phyloP scores from a whole-genome alignment of 37 sponge, comb jelly and placozoan genomes.

The Chondrilla cf. caribensis region DNA sequence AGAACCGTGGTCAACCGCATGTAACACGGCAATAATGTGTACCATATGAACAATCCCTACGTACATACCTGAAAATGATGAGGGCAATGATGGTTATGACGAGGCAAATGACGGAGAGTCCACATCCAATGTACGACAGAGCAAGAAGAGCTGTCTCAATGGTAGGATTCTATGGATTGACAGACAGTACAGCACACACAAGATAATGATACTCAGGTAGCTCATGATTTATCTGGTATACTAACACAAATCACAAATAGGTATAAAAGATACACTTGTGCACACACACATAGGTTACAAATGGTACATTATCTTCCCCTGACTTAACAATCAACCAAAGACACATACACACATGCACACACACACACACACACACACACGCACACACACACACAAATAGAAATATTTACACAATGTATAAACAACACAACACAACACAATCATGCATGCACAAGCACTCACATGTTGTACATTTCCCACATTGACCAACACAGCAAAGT shows the following conservation, averaged over 20 bases:
- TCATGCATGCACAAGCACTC: too few relatives aligned
- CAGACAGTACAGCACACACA: neutral
- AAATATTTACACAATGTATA: too few relatives aligned
- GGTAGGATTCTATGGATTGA: neutral
- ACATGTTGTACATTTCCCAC: neutral
- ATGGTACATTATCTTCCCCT: too few relatives aligned
- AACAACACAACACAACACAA: too few relatives aligned
- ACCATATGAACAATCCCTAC: neutral
- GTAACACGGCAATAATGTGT: too few relatives aligned
- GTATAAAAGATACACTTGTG: neutral
- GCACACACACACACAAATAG: too few relatives aligned
- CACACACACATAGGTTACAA: too few relatives aligned
- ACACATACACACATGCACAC: too few relatives aligned
- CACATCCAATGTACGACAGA: constrained; percentile 65
- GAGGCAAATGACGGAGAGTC: constrained; percentile 56
- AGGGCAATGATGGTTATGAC: constrained; percentile 43
- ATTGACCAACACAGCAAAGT: constrained; percentile 20
- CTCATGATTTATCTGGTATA: neutral
- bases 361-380: too few relatives aligned
- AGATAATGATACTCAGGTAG: too few relatives aligned
- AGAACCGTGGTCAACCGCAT: neutral
- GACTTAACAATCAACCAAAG: too few relatives aligned
- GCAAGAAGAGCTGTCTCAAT: constrained; percentile 26
- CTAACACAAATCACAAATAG: neutral
- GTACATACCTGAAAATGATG: constrained; percentile 29